phyloP scores from a whole-genome alignment of 2,888 invertebrate species.

The Apomyelois bistriatella region DNA sequence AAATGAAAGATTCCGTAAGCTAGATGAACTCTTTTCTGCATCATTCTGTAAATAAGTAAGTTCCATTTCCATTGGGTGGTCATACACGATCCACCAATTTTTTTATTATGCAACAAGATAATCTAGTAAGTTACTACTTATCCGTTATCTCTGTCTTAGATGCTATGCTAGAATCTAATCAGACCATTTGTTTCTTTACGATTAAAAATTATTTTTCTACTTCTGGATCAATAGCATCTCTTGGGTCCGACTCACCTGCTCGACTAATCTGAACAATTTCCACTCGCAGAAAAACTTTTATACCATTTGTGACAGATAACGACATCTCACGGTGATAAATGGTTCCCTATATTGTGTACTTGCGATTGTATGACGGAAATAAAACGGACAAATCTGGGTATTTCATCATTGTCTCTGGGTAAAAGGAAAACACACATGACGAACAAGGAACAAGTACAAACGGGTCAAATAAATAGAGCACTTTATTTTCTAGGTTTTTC shows the following conservation, averaged over 20 bases:
- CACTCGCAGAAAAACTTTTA: neutral
- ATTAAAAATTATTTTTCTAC: too few relatives aligned
- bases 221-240: too few relatives aligned
- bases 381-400: constrained; percentile 3
- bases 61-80: too few relatives aligned
- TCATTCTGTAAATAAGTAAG: too few relatives aligned
- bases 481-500: neutral
- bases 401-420: neutral
- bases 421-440: constrained; percentile 1
- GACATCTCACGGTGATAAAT: constrained; percentile 6
- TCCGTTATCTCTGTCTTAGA: too few relatives aligned
- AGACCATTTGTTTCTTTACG: too few relatives aligned
- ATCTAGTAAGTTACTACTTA: too few relatives aligned
- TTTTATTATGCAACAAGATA: too few relatives aligned
- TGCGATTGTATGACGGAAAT: constrained; percentile 9
- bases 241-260: neutral
- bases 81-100: too few relatives aligned
- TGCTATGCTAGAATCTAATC: too few relatives aligned
- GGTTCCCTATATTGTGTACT: constrained; percentile 9
- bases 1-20: too few relatives aligned
- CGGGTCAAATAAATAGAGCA: neutral
- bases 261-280: neutral
- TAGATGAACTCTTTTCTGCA: too few relatives aligned
- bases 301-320: constrained; percentile 9
- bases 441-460: neutral